phyloP scores from a whole-genome alignment of 2,888 invertebrate genomes.

The Gymnocheta viridis region DNA sequence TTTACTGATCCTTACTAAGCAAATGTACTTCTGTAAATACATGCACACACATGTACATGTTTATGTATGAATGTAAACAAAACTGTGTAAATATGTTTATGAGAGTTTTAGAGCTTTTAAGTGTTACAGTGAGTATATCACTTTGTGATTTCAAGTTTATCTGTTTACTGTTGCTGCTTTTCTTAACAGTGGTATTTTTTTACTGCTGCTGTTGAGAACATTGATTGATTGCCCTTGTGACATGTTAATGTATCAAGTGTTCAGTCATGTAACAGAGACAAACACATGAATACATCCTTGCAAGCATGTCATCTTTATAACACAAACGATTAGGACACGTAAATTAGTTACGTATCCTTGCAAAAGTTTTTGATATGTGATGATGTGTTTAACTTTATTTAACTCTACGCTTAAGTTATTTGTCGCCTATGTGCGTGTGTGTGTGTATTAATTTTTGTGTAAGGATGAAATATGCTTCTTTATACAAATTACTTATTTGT shows the following conservation, averaged over 20 bases:
- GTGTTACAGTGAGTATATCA: constrained; percentile 62
- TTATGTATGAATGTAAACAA: background rate
- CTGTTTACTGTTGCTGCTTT: constrained; percentile 47
- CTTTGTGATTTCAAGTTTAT: constrained; percentile 72
- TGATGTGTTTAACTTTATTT: constrained; percentile 18
- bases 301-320: background rate
- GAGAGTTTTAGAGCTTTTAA: constrained; percentile 25
- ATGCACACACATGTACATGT: background rate
- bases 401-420: background rate
- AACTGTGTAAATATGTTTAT: background rate
- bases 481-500: background rate
- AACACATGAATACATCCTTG: constrained; percentile 15
- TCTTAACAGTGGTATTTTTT: background rate
- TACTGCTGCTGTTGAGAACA: constrained; percentile 52
- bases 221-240: constrained; percentile 66
- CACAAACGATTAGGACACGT: constrained; percentile 5
- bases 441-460: background rate
- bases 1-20: no score
- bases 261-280: constrained; percentile 66
- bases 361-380: constrained; percentile 16
- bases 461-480: background rate
- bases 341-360: constrained; percentile 23
- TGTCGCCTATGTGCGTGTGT: background rate
- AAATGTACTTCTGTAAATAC: no score
- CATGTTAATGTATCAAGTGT: constrained; percentile 48